A percentile compares a stretch with the other conserved stretches of the same genome.
These are phyloP conservation scores for Gephyroberyx darwinii DNA, from an alignment of 2,797 vertebrate genomes.

Conservation along the genomic window DNA sequence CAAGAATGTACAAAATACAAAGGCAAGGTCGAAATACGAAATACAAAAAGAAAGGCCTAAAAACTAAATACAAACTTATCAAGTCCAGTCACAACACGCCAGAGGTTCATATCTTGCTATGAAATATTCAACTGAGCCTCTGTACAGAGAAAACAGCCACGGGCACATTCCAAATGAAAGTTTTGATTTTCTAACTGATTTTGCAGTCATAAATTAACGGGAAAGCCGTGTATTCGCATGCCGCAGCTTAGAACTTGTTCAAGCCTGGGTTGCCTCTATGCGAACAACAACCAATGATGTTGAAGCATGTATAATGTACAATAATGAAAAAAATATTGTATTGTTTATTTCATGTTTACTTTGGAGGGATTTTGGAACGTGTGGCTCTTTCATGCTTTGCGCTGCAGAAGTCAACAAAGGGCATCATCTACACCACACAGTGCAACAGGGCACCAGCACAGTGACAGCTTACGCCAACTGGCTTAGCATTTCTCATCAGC, in stretches of 20 bases:
- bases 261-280: not conserved
- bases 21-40: too few species aligned
- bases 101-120: constrained; percentile 25
- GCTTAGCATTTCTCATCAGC: constrained; percentile 45
- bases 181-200: not conserved
- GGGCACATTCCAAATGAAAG: constrained; percentile 4
- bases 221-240: not conserved
- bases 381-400: constrained; percentile 8
- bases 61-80: not conserved
- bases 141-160: constrained; percentile 14
- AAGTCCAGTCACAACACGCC: constrained; percentile 33
- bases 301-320: constrained; percentile 5
- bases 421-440: constrained; percentile 18
- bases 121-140: constrained; percentile 28
- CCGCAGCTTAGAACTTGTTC: constrained; percentile 7
- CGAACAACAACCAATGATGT: not conserved
- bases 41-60: too few species aligned
- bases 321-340: not conserved
- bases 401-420: not conserved
- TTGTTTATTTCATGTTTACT: not conserved
- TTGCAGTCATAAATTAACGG: constrained; percentile 9
- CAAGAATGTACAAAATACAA: too few species aligned
- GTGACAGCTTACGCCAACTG: constrained; percentile 52
- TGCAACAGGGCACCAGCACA: constrained; percentile 49
- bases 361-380: constrained; percentile 10